Evolutionary conservation across 2,888 invertebrate genomes (phyloP).

Genomic region (Prosapia bicincta): DNA sequence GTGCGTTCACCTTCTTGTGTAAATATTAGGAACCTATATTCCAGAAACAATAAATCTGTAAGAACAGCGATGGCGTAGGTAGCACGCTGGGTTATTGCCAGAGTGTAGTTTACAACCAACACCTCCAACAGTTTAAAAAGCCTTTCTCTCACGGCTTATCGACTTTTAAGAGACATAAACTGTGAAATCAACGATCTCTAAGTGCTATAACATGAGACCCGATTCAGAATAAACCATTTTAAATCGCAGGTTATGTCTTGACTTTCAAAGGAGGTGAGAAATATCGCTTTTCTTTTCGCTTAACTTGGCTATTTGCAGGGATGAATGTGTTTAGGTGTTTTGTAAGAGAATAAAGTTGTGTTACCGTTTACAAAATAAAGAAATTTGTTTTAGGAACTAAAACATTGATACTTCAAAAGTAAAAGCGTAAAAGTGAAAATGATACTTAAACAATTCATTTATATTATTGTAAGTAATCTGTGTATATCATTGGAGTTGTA

Average conservation of each 20-base stretch:
- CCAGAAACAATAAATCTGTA: not conserved
- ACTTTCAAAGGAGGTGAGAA: not conserved
- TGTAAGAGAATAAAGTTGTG: not conserved
- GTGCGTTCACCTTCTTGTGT: no score
- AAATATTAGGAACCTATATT: no score
- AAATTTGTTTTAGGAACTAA: no score
- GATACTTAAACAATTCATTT: no score
- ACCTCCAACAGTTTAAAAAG: not conserved
- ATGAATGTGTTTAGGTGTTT: not conserved
- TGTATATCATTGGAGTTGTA: no score
- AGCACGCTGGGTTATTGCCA: conserved; percentile 2
- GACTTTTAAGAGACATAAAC: not conserved
- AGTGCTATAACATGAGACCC: not conserved
- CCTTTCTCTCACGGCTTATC: not conserved
- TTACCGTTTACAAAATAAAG: no score
- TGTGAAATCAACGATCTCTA: not conserved
- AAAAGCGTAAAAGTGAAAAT: no score
- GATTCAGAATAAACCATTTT: not conserved
- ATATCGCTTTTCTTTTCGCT: not conserved
- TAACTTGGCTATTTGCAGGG: not conserved
- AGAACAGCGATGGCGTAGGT: not conserved
- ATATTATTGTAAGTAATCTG: no score
- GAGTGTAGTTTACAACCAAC: no score
- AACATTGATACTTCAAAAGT: no score
- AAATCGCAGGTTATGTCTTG: not conserved